These are phyloP conservation scores for Scomber scombrus DNA, from an alignment of 2,113 vertebrate genomes.

Conservation along the genomic window DNA sequence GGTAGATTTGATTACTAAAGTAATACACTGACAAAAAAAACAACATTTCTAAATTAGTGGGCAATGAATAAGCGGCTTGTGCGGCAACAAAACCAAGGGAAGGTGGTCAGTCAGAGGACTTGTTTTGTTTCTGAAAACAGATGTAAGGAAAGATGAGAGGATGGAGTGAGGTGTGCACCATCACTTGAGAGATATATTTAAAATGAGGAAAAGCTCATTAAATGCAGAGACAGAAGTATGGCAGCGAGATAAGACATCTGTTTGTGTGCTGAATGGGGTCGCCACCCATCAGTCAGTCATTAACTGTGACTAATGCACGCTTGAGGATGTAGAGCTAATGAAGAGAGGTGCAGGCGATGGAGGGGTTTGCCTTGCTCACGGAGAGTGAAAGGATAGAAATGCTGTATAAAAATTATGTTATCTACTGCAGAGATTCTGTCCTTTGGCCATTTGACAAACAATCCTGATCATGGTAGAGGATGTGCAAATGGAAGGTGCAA, in stretches of 20 bases:
- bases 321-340: slow-evolving; percentile 71
- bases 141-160: neutral
- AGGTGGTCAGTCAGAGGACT: slow-evolving; percentile 11
- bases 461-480: no score
- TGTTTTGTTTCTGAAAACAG: neutral
- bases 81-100: slow-evolving; percentile 11
- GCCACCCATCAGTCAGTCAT: slow-evolving; percentile 81
- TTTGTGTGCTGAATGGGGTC: slow-evolving; percentile 84
- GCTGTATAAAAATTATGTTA: neutral
- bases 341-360: slow-evolving; percentile 62
- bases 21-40: slow-evolving; percentile 74
- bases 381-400: neutral
- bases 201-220: slow-evolving; percentile 83
- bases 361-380: slow-evolving; percentile 4
- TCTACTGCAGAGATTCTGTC: neutral
- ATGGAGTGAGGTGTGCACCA: neutral
- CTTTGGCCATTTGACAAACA: no score
- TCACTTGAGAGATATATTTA: neutral
- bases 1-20: slow-evolving; percentile 61
- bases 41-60: slow-evolving; percentile 60
- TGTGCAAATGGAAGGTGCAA: no score
- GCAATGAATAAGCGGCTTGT: slow-evolving; percentile 15
- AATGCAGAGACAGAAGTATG: slow-evolving; percentile 79
- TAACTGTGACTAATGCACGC: slow-evolving; percentile 75
- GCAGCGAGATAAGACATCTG: slow-evolving; percentile 86